Evolutionary conservation across 2,888 invertebrate species (phyloP).

Genomic region (Scaptomyza parva): DNA sequence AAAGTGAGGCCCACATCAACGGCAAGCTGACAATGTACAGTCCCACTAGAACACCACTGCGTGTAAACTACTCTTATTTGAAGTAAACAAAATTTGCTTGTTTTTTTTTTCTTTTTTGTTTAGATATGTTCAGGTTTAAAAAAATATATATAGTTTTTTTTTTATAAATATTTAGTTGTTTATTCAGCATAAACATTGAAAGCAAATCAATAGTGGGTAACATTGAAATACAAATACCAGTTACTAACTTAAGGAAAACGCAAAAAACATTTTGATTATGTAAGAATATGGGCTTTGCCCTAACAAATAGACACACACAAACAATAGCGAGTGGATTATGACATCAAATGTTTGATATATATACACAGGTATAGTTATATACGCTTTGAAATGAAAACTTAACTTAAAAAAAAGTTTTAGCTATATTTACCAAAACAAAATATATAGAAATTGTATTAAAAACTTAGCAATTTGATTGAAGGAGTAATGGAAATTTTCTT

Average conservation of each 20-base stretch:
- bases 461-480: background rate
- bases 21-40: conserved; percentile 88
- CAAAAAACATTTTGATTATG: conserved; percentile 36
- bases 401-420: conserved; percentile 6
- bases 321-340: conserved; percentile 78
- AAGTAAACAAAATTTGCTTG: conserved; percentile 80
- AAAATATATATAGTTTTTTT: conserved; percentile 27
- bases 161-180: conserved; percentile 39
- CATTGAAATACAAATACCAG: conserved; percentile 61
- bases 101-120: conserved; percentile 36
- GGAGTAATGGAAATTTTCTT: conserved; percentile 16
- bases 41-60: conserved; percentile 85
- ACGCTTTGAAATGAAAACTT: conserved; percentile 14
- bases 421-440: conserved; percentile 13
- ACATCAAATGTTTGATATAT: conserved; percentile 27
- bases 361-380: conserved; percentile 5
- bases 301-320: conserved; percentile 66
- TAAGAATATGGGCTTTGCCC: conserved; percentile 43
- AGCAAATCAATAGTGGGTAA: conserved; percentile 66
- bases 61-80: conserved; percentile 85
- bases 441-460: background rate
- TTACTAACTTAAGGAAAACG: conserved; percentile 41
- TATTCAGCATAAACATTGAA: conserved; percentile 62
- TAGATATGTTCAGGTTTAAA: conserved; percentile 35
- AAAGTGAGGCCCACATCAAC: conserved; percentile 88